phyloP scores from a whole-genome alignment of 2,113 vertebrate genomes.

The Onychostoma macrolepis region DNA sequence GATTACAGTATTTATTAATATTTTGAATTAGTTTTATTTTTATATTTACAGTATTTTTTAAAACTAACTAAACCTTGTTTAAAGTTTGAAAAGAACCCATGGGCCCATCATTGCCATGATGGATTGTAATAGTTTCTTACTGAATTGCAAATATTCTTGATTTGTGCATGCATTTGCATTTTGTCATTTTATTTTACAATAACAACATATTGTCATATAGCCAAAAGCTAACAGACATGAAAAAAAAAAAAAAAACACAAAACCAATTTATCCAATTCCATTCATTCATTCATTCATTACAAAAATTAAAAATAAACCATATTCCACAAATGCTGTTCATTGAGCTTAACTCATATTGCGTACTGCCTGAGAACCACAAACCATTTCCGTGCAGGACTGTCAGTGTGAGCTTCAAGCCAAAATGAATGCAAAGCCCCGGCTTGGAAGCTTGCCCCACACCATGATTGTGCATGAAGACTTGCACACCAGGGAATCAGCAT shows the following conservation, averaged over 20 bases:
- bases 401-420: constrained; percentile 37
- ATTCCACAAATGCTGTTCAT: not conserved
- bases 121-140: not conserved
- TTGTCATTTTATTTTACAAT: not conserved
- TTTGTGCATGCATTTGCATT: not conserved
- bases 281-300: too few species aligned
- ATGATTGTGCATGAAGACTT: constrained; percentile 23
- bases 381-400: not conserved
- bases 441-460: not conserved
- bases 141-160: not conserved
- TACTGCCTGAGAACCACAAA: not conserved
- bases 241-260: not conserved
- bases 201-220: not conserved
- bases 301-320: not conserved
- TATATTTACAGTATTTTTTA: not conserved
- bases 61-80: too few species aligned
- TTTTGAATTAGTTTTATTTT: not conserved
- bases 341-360: not conserved
- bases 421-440: constrained; percentile 38
- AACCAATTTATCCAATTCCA: not conserved
- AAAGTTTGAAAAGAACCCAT: not conserved
- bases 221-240: not conserved
- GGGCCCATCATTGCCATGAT: not conserved
- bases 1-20: not conserved
- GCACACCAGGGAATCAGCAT: constrained; percentile 19